Evolutionary conservation across 2,797 vertebrate species (phyloP).

Genomic region (Manis pentadactyla): DNA sequence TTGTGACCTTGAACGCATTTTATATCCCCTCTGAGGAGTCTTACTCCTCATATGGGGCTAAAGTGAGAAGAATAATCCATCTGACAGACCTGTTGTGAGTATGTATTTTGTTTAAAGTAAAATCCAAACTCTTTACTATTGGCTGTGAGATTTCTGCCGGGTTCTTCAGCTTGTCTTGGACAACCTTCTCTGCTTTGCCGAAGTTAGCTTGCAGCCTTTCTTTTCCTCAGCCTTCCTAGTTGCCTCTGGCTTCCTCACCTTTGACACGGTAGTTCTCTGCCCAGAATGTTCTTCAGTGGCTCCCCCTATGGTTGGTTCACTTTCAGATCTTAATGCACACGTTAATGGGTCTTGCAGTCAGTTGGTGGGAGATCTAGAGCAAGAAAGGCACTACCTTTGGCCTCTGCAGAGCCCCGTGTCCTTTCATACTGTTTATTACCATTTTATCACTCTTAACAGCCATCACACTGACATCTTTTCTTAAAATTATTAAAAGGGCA

Average conservation of each 20-base stretch:
- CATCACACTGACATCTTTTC: not conserved
- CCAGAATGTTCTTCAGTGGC: not conserved
- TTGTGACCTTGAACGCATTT: not conserved
- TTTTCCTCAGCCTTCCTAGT: not conserved
- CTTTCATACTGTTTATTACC: not conserved
- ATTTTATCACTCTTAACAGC: not conserved
- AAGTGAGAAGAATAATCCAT: not conserved
- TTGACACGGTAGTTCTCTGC: not conserved
- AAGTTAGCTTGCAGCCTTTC: not conserved
- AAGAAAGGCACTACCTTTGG: not conserved
- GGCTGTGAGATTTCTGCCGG: not conserved
- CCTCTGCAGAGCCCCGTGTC: not conserved
- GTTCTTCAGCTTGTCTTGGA: not conserved
- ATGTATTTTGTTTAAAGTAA: not conserved
- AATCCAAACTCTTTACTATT: not conserved
- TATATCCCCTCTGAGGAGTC: not conserved
- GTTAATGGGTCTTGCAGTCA: not conserved
- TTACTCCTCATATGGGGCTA: not conserved
- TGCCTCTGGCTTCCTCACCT: not conserved
- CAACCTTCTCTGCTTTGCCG: not conserved
- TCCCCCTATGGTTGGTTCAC: not conserved
- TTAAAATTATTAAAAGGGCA: slow-evolving; percentile 30
- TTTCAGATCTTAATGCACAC: not conserved
- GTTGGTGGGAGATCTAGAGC: not conserved
- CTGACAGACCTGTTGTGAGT: not conserved